These are phyloP conservation scores for Acanthaster planci DNA, from an alignment of 35 echinoderm and acorn worm species.

Conservation along the genomic window DNA sequence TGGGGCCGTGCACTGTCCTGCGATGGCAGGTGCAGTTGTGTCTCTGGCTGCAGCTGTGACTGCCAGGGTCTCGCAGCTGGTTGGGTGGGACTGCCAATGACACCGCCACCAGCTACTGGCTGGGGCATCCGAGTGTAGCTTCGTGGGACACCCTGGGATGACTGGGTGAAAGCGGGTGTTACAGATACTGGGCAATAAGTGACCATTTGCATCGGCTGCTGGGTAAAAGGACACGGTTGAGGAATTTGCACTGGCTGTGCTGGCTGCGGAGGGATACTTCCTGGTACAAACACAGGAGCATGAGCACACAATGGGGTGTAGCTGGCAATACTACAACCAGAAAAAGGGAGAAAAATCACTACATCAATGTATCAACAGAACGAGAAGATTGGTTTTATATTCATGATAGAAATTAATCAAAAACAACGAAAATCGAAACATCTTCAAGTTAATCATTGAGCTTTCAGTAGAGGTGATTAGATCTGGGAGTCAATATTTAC, in stretches of 20 bases:
- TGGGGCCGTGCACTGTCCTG: neutral
- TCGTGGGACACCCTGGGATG: neutral
- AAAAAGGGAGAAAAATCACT: too few relatives aligned
- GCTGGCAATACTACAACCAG: too few relatives aligned
- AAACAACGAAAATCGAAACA: too few relatives aligned
- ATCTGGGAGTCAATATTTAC: too few relatives aligned
- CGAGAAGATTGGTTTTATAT: too few relatives aligned
- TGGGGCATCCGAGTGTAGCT: neutral
- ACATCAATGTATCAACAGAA: too few relatives aligned
- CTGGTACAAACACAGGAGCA: slow-evolving; percentile 2
- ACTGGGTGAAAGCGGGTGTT: neutral
- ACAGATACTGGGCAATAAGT: neutral
- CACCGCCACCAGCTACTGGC: neutral
- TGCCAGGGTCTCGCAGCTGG: too few relatives aligned
- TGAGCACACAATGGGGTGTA: slow-evolving; percentile 7
- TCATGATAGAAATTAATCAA: too few relatives aligned
- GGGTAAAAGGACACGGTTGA: neutral
- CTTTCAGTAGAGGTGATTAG: too few relatives aligned
- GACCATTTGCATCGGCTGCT: neutral
- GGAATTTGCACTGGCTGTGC: neutral
- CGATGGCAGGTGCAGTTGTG: neutral
- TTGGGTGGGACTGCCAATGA: too few relatives aligned
- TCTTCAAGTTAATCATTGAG: too few relatives aligned
- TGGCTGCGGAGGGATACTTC: neutral
- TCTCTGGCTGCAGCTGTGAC: too few relatives aligned